Percentiles rank a stretch among this genome's conserved stretches.
Evolutionary conservation across 2,797 vertebrate genomes (phyloP).

Genomic region (Miichthys miiuy): DNA sequence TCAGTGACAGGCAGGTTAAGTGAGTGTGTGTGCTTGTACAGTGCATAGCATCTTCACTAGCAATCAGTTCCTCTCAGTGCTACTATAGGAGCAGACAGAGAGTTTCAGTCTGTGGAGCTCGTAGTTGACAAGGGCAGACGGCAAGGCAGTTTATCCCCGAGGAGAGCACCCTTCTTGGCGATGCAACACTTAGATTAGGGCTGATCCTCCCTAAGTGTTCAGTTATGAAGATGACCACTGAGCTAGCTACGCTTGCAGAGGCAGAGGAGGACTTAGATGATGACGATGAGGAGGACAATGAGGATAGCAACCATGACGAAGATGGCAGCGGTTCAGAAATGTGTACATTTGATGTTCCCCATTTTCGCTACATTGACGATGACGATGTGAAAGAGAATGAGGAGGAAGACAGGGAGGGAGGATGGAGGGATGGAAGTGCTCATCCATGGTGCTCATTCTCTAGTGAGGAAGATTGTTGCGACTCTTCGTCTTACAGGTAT

Average conservation of each 20-base stretch:
- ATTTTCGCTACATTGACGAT: slow-evolving; percentile 86
- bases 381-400: slow-evolving; percentile 50
- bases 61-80: slow-evolving; percentile 58
- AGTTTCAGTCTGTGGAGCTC: slow-evolving; percentile 63
- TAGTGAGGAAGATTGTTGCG: slow-evolving; percentile 85
- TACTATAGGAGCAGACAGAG: slow-evolving; percentile 64
- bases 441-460: slow-evolving; percentile 81
- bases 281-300: slow-evolving; percentile 59
- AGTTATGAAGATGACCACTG: slow-evolving; percentile 88
- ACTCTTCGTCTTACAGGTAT: slow-evolving; percentile 90
- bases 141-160: slow-evolving; percentile 41
- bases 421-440: slow-evolving; percentile 35
- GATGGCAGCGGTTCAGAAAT: slow-evolving; percentile 49
- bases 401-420: slow-evolving; percentile 39
- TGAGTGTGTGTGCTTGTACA: slow-evolving; percentile 40
- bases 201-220: slow-evolving; percentile 53
- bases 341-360: slow-evolving; percentile 92
- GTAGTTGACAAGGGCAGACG: slow-evolving; percentile 45
- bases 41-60: slow-evolving; percentile 60
- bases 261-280: slow-evolving; percentile 83
- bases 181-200: slow-evolving; percentile 56
- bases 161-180: slow-evolving; percentile 53
- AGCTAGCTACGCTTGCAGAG: slow-evolving; percentile 79
- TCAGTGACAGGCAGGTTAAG: slow-evolving; percentile 77
- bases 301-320: slow-evolving; percentile 54